These are phyloP conservation scores for Nasua narica DNA, from an alignment of 2,797 vertebrate species.

Conservation along the genomic window DNA sequence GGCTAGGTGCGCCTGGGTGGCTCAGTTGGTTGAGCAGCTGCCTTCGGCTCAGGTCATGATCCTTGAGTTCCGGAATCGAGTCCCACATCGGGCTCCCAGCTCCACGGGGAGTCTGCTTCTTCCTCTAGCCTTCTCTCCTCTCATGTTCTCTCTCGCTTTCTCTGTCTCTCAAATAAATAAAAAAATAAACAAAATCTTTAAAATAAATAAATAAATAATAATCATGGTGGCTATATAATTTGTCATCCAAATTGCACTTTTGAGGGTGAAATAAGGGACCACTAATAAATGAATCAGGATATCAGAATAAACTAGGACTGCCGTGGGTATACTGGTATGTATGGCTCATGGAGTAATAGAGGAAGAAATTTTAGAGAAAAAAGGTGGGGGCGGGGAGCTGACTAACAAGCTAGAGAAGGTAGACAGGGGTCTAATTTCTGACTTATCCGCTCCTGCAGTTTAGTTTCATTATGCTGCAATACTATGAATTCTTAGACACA, in stretches of 20 bases:
- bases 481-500: neutral
- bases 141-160: too few relatives aligned
- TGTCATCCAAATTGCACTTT: neutral
- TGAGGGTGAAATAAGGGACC: neutral
- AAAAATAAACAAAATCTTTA: too few relatives aligned
- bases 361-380: neutral
- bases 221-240: neutral
- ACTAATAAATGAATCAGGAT: neutral
- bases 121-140: too few relatives aligned
- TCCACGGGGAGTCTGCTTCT: too few relatives aligned
- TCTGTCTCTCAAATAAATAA: too few relatives aligned
- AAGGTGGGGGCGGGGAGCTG: neutral
- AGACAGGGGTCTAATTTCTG: neutral
- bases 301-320: neutral
- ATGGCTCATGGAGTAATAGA: neutral
- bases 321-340: neutral
- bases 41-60: too few relatives aligned
- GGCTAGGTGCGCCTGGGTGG: too few relatives aligned
- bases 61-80: too few relatives aligned
- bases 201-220: too few relatives aligned
- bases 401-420: neutral
- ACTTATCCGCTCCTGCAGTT: neutral
- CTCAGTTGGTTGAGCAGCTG: too few relatives aligned
- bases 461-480: conserved; percentile 23
- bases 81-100: too few relatives aligned